phyloP scores from a whole-genome alignment of 2,888 invertebrate species.

The Harmothoe impar region DNA sequence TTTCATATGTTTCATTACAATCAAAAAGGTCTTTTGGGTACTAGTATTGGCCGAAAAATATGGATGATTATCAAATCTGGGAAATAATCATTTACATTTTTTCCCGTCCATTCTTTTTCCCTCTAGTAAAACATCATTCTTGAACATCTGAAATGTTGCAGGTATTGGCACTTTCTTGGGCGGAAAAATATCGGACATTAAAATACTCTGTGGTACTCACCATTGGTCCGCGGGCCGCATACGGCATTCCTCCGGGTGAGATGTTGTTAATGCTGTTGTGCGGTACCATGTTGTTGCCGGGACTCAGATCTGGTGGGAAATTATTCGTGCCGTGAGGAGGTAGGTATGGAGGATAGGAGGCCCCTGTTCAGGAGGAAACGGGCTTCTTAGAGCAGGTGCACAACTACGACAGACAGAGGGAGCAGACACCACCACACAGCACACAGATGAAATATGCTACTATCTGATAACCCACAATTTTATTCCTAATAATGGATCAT shows the following conservation, averaged over 20 bases:
- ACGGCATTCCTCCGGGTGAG: constrained; percentile 75
- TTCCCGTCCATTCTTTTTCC: too few species aligned
- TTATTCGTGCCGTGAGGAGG: constrained; percentile 61
- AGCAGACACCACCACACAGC: constrained; percentile 49
- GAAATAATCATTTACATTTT: too few species aligned
- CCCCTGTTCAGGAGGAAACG: constrained; percentile 24
- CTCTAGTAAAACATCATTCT: too few species aligned
- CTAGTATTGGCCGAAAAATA: too few species aligned
- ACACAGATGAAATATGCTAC: background rate
- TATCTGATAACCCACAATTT: too few species aligned
- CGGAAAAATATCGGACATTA: too few species aligned
- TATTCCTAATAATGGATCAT: too few species aligned
- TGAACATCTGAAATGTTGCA: too few species aligned
- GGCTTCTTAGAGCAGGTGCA: constrained; percentile 59
- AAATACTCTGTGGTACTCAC: constrained; percentile 72
- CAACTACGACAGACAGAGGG: constrained; percentile 26
- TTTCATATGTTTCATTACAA: too few species aligned
- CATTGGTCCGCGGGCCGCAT: constrained; percentile 70
- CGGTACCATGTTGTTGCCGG: constrained; percentile 86
- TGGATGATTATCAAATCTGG: too few species aligned
- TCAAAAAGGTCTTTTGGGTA: too few species aligned
- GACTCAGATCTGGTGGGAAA: constrained; percentile 79
- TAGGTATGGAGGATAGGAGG: constrained; percentile 59
- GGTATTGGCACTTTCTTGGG: too few species aligned
- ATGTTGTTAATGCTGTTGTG: constrained; percentile 83